phyloP scores from a whole-genome alignment of 2,797 vertebrate genomes.

The Dromococcyx pavoninus region DNA sequence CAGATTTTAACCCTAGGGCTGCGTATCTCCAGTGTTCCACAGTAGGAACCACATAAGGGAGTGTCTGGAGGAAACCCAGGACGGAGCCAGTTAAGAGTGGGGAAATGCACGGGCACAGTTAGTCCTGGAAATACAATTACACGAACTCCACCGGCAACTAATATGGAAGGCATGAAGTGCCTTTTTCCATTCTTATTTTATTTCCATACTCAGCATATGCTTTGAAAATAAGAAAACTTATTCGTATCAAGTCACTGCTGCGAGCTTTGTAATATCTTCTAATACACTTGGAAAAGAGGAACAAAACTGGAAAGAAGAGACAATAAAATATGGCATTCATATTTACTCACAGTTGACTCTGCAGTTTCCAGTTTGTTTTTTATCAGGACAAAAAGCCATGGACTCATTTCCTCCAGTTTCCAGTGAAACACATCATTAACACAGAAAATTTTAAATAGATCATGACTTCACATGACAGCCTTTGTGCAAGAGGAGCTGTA shows the following conservation, averaged over 20 bases:
- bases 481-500: background rate
- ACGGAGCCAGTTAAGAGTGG: fast-evolving
- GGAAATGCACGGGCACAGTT: no score
- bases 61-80: background rate
- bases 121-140: background rate
- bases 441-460: conserved; percentile 12
- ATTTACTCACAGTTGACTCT: conserved; percentile 12
- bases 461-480: conserved; percentile 11
- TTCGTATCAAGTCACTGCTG: background rate
- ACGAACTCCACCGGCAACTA: background rate
- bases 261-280: background rate
- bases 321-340: background rate
- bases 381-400: conserved; percentile 6
- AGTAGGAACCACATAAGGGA: background rate
- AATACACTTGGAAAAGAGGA: background rate
- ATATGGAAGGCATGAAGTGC: background rate
- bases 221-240: background rate
- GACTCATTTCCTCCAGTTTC: conserved; percentile 43
- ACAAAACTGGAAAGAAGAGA: background rate
- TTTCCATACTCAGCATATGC: background rate
- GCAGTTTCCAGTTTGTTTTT: conserved; percentile 25
- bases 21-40: fast-evolving
- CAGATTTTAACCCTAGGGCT: background rate
- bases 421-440: conserved; percentile 15
- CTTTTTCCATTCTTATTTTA: background rate